A percentile compares a stretch with the other conserved stretches of the same genome.
These are phyloP conservation scores for Miopithecus talapoin DNA, from an alignment of 2,797 vertebrate species.

Conservation along the genomic window DNA sequence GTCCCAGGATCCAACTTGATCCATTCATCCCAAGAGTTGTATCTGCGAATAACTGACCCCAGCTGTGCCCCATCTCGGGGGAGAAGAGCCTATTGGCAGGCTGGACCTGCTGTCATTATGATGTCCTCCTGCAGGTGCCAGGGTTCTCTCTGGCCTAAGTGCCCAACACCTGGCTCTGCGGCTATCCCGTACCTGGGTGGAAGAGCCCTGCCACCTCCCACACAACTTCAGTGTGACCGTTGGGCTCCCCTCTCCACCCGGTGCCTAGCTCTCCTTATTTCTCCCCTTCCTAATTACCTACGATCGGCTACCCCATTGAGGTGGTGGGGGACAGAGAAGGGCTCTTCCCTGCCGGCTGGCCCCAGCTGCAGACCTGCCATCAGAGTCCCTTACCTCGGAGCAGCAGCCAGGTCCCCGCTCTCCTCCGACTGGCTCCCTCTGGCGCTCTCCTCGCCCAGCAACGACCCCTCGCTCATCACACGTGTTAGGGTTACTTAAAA, in stretches of 20 bases:
- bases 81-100: not conserved
- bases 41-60: not conserved
- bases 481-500: conserved; percentile 81
- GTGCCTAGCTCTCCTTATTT: not conserved
- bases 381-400: conserved; percentile 56
- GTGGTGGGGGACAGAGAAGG: not conserved
- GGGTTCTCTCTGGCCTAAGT: not conserved
- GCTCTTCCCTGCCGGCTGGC: not conserved
- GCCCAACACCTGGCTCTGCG: not conserved
- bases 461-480: conserved; percentile 64
- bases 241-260: not conserved
- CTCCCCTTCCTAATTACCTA: not conserved
- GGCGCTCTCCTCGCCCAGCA: not conserved
- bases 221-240: not conserved
- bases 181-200: not conserved
- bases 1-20: not conserved
- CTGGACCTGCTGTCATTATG: not conserved
- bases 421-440: not conserved
- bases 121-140: not conserved
- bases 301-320: not conserved
- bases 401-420: not conserved
- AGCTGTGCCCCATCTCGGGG: not conserved
- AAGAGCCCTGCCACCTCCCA: not conserved
- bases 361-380: not conserved
- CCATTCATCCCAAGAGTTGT: not conserved